Base-by-base conservation (phyloP, 2,797 vertebrate genomes). In the Poeciliopsis infans region DNA sequence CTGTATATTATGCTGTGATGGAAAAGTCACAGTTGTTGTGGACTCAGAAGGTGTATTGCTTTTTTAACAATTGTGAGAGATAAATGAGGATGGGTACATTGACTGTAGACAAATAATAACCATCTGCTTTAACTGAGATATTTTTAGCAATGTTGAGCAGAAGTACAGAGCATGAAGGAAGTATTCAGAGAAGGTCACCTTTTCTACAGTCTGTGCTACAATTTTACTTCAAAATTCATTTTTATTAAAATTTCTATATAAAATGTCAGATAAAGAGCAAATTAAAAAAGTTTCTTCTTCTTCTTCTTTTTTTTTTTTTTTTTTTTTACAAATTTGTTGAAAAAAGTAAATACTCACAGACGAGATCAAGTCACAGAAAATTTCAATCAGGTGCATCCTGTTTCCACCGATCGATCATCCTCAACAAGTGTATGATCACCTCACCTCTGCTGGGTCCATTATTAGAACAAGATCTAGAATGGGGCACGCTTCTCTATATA, bases 71-170 rank as follows among this genome's bases (percentile, higher is more conserved):
- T 70, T 64, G 28, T 53, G 79, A 61, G 77, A 73, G 53, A 74
- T 78, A 71, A 83, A 79, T 78, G 75, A 79, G 85, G 79, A 90
- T 69, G 18, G 12, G 31, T 73, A 43, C 41, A 76, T 55, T 83
- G 77, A 79, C n/a, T 73, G 7, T 64, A 81, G 33, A 87, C 41
- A 41, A 51, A 74, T 36, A 83, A 75, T 74, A 76, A 79, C 36
- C 61, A 77, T 87, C 45, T 83, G 76, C 12, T 43, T 53, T 49
- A 68, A 46, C 25, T 83, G 7, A 81, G 20, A 33, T 61, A 36
- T 47, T 77, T 41, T 70, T 75, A 74, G 15, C 74, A 20, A 76
- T 59, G 77, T 3, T 45, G n/a, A 78, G 70, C 47, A 75, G 36
- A 77, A 46, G 28, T 7, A 8, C 5, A 53, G 10, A 25, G 64